These are phyloP conservation scores for Lamellibrachia luymesi DNA, from an alignment of 1,140 invertebrate genomes.

Conservation along the genomic window DNA sequence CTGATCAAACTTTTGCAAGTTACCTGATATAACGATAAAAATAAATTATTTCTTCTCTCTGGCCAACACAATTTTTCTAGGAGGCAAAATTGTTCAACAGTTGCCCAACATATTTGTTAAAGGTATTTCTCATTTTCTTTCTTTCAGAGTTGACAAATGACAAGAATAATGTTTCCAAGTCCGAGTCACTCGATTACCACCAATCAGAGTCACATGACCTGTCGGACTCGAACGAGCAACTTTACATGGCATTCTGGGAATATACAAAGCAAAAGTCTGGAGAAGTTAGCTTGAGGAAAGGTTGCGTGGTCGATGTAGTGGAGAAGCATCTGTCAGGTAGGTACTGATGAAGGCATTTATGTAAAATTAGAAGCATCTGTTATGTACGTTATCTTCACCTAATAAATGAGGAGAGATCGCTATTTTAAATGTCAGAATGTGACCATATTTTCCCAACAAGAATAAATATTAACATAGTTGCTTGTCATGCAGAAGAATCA, in stretches of 20 bases:
- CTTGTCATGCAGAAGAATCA: too few relatives aligned
- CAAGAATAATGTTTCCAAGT: neutral
- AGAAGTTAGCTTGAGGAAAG: conserved; percentile 13
- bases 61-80: too few relatives aligned
- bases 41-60: too few relatives aligned
- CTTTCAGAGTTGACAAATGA: neutral
- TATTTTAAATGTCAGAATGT: too few relatives aligned
- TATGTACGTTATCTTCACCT: too few relatives aligned
- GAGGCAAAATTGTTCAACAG: neutral
- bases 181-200: neutral
- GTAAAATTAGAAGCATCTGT: neutral
- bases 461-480: too few relatives aligned
- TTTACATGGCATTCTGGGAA: conserved; percentile 13
- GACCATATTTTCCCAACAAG: too few relatives aligned
- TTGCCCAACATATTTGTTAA: neutral
- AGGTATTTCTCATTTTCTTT: neutral
- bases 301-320: conserved; percentile 7
- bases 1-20: too few relatives aligned
- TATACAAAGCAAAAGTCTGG: conserved; percentile 17
- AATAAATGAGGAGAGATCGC: too few relatives aligned
- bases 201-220: neutral
- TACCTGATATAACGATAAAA: too few relatives aligned
- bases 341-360: neutral
- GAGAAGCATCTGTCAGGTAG: conserved; percentile 14
- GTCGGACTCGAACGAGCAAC: neutral